Evolutionary conservation across 2,888 invertebrate species (phyloP).

Genomic region (Drosophila tanythrix): DNA sequence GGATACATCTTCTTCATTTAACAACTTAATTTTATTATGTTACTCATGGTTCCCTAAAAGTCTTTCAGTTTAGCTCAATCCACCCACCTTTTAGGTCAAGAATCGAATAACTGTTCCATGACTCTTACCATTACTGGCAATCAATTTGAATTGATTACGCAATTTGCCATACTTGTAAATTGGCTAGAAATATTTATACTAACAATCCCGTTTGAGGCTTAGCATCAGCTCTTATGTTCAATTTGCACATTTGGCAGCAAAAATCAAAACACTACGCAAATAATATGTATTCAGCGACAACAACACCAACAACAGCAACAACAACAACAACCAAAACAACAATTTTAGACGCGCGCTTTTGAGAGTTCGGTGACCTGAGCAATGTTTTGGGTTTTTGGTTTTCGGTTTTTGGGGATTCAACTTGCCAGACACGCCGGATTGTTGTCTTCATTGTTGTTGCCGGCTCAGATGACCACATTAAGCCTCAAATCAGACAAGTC

Average conservation of each 20-base stretch:
- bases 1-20: neutral
- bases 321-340: constrained; percentile 55
- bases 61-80: neutral
- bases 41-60: neutral
- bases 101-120: constrained; percentile 20
- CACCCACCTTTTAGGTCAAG: constrained; percentile 11
- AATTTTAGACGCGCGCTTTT: constrained; percentile 57
- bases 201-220: constrained; percentile 48
- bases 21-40: neutral
- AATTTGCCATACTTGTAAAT: constrained; percentile 45
- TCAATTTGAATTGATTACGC: constrained; percentile 36
- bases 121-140: constrained; percentile 19
- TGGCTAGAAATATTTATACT: constrained; percentile 44
- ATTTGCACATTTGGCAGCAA: constrained; percentile 61
- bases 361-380: constrained; percentile 78
- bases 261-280: constrained; percentile 46
- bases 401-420: constrained; percentile 62
- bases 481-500: constrained; percentile 25
- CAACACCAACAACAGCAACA: constrained; percentile 29
- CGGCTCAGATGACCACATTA: constrained; percentile 72
- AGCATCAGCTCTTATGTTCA: constrained; percentile 36
- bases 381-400: constrained; percentile 69
- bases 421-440: constrained; percentile 67
- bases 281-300: constrained; percentile 35
- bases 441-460: constrained; percentile 47